Evolutionary conservation across 2,113 vertebrate species (phyloP).

Genomic region (Callaeas wilsoni): DNA sequence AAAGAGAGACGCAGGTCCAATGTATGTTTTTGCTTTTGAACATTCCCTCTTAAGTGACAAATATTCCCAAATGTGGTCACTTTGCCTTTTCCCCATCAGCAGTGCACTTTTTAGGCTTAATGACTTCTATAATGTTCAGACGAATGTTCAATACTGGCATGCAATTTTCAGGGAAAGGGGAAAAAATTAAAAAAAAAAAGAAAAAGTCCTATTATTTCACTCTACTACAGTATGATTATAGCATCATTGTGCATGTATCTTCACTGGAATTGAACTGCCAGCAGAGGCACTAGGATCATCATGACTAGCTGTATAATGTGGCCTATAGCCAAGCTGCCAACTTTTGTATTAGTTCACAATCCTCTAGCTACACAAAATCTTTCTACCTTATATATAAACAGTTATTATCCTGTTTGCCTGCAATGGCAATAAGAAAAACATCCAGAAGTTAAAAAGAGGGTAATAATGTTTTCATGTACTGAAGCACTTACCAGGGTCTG

Average conservation of each 20-base stretch:
- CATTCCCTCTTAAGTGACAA: background rate
- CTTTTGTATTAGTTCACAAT: conserved; percentile 15
- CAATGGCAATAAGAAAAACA: background rate
- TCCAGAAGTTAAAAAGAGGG: background rate
- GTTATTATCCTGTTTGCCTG: background rate
- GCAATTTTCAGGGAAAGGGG: background rate
- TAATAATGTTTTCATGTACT: background rate
- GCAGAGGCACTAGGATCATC: background rate
- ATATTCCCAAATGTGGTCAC: background rate
- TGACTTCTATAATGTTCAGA: background rate
- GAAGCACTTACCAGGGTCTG: conserved; percentile 79
- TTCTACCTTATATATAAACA: background rate
- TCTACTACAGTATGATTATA: background rate
- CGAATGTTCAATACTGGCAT: background rate
- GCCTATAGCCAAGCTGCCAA: background rate
- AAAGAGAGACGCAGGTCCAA: background rate
- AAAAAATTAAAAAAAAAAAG: background rate
- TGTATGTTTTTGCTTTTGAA: background rate
- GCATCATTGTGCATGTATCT: background rate
- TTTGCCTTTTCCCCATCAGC: background rate
- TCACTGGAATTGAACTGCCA: background rate
- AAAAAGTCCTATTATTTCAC: background rate
- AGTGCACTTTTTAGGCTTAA: background rate
- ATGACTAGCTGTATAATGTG: background rate
- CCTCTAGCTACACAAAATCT: background rate